Conservation (phyloP, 2,113 vertebrate species). For the Cercocebus atys region DNA sequence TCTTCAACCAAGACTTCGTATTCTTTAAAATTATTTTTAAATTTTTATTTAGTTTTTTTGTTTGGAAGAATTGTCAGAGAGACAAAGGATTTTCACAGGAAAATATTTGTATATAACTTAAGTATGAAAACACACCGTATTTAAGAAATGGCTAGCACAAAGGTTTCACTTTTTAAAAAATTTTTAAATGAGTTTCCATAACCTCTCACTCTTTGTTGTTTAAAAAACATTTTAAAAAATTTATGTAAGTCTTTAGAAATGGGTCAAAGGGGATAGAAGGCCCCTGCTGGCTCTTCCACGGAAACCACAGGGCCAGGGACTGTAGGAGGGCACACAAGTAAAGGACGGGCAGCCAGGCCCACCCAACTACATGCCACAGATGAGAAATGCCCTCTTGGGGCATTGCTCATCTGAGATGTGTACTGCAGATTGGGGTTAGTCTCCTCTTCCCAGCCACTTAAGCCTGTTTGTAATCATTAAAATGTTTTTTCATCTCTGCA, state of each 20-base stretch:
- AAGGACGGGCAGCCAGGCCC: background rate
- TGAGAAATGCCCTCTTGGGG: background rate
- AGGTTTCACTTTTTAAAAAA: background rate
- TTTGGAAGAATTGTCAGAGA: background rate
- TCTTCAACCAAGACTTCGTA: background rate
- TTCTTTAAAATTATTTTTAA: background rate
- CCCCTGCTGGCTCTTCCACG: background rate
- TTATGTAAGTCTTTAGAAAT: background rate
- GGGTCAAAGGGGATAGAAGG: background rate
- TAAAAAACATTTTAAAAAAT: background rate
- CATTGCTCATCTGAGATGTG: background rate
- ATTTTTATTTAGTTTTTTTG: background rate
- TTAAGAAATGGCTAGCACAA: background rate
- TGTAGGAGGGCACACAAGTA: accelerated
- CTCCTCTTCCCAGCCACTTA: background rate
- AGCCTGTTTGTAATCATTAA: background rate
- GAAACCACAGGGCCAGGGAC: too few species aligned
- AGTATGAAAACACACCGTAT: background rate
- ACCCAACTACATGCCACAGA: background rate
- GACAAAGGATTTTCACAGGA: background rate
- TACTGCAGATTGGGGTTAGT: background rate
- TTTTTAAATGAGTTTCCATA: background rate
- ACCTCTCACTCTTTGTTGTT: background rate
- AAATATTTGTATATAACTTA: background rate
- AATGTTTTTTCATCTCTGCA: background rate